Evolutionary conservation across 2,888 invertebrate species (phyloP), one percentile per base, ranked within the genome.

Genomic region (Xanthostigma xanthostigma): DNA sequence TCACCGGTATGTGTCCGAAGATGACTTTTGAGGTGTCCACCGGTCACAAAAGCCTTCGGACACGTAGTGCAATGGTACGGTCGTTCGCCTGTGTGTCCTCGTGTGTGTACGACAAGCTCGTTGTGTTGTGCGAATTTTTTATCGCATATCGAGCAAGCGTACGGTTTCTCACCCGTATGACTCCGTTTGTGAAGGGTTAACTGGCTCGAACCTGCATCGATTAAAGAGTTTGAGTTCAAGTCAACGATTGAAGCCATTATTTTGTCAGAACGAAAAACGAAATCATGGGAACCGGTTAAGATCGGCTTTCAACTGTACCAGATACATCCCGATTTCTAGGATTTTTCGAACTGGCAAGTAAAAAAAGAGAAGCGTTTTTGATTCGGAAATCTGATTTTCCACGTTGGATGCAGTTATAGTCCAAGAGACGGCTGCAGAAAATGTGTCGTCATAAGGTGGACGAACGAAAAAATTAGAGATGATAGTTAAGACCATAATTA

Each of bases 121-220:
- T 50, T 46, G 14, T 46, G 43, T 12, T 50, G 50, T 27, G 46
- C 47, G 12, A 50, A 50, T 8, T 17, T 36, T 35, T 50, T 50
- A 6, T 41, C 47, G 35, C 50, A 50, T 35, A 41, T 36, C 8
- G 35, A 33, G 40, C 50, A 50, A 10, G 41, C n/a, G 13, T 41
- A 50, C 9, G 50, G 50, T 34, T 46, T 46, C 11, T 50, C 50
- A 13, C 50, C 50, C 0, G 50, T 50, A 36, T 50, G 50, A 40
- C 44, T 41, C 4, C 50, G 47, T 14, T 36, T 40, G 35, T 50
- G 50, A 9, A 50, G 44, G 5, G 47, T 36, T n/a, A 50, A 14
- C 10, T 47, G 47, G 37, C 47, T 48, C 5, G 50, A 50, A 44
- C 50, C 49, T 49, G 11, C 12, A 44, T 38, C 11, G 5, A 13